Percentiles rank a stretch among this genome's conserved stretches.
These are phyloP conservation scores for Harpalus rufipes DNA, from an alignment of 2,888 invertebrate species.

Conservation along the genomic window DNA sequence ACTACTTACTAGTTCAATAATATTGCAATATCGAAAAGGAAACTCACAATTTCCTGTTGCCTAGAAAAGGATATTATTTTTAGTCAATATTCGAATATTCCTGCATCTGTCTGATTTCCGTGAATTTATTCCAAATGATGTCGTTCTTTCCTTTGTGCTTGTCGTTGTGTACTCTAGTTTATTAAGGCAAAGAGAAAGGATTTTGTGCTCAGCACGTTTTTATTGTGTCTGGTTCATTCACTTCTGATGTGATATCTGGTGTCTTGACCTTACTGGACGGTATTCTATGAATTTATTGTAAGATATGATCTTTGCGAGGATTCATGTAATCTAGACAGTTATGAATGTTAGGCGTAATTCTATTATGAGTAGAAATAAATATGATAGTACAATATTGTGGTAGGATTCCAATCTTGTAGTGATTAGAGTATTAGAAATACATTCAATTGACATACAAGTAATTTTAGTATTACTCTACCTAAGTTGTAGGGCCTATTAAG, in stretches of 20 bases:
- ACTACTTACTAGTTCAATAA: too few relatives aligned
- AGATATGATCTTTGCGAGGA: neutral
- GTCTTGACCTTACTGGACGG: neutral
- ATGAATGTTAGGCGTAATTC: neutral
- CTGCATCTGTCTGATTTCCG: neutral
- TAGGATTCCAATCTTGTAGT: neutral
- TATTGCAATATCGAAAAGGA: too few relatives aligned
- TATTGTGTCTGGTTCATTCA: conserved; percentile 25
- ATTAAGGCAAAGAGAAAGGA: conserved; percentile 3
- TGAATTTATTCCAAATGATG: conserved; percentile 46
- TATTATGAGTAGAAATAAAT: neutral
- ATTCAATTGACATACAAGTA: neutral
- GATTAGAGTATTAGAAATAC: neutral
- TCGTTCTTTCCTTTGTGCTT: conserved; percentile 29
- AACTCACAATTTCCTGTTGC: too few relatives aligned
- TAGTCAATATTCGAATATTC: neutral
- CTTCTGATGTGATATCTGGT: neutral
- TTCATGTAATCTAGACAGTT: neutral
- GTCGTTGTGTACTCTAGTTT: conserved; percentile 1
- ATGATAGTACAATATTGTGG: neutral
- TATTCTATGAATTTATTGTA: neutral
- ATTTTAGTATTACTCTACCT: too few relatives aligned
- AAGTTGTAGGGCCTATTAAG: too few relatives aligned
- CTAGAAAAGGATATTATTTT: too few relatives aligned
- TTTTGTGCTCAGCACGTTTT: neutral